Conservation (phyloP, 1,140 invertebrate genomes). For the Microvelia longipes region DNA sequence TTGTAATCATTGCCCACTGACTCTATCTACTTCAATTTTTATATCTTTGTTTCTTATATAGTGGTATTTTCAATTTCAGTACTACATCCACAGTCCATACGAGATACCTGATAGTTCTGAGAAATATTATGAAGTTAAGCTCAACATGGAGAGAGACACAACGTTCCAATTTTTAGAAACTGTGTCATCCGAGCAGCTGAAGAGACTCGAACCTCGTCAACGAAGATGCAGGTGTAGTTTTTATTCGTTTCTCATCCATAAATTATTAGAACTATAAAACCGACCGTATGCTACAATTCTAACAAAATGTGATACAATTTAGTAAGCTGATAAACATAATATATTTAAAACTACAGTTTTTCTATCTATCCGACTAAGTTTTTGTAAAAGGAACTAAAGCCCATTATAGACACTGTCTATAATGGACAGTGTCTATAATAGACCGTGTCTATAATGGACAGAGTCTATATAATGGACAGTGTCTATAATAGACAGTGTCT, state of each 20-base stretch:
- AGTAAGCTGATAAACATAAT: background rate
- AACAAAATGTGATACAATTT: background rate
- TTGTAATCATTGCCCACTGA: background rate
- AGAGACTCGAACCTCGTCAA: conserved; percentile 33
- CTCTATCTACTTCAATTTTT: no score
- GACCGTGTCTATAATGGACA: no score
- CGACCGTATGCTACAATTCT: background rate
- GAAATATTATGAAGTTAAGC: conserved; percentile 23
- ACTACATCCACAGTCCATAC: conserved; percentile 39
- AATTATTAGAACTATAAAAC: background rate
- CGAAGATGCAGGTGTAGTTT: conserved; percentile 29
- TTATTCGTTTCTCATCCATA: background rate
- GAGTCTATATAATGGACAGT: no score
- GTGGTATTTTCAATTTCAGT: conserved; percentile 25
- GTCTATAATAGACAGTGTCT: no score
- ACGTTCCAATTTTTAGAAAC: conserved; percentile 37
- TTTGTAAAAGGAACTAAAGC: background rate
- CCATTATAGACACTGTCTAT: background rate
- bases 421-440: no score
- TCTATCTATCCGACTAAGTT: background rate
- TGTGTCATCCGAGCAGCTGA: conserved; percentile 28
- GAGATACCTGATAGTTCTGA: conserved; percentile 34
- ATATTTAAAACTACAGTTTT: background rate
- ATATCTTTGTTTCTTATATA: no score
- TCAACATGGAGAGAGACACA: conserved; percentile 31